Evolutionary conservation across 2,888 invertebrate species (phyloP), one percentile per base, ranked within the genome.

Genomic region (Nemotelus pantherinus): DNA sequence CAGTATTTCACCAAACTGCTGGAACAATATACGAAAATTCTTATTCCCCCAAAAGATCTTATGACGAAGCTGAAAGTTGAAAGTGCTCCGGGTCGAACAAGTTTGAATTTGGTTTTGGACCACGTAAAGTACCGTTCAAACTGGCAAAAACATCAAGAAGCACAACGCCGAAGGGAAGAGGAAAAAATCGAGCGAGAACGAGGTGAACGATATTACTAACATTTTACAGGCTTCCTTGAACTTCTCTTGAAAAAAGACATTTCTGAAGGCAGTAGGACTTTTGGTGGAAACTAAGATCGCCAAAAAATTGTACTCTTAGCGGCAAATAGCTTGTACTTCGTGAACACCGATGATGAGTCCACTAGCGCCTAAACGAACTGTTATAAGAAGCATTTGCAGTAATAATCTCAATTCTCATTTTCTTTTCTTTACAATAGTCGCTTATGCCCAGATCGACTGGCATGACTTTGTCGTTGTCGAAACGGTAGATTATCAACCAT

Each of bases 401-500:
- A 25, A 25, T 25, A 25, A 25, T 25, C 25, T 25, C 1, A 43
- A 9, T 9, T 50, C 50, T 50, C 25, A 58, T 58, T 58, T n/a
- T n/a, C 25, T 6, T 9, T 39, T 39, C 39, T 2, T 43, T 3
- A 9, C 85, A 86, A 77, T 79, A 90, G 92, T 95, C 47, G 95
- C 95, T 0, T 99, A 99, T 86, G 98, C 98, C 0, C 97, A 97
- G 84, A 98, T 99, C 80, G 99, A 99, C 86, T 99, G 99, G 99
- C 99, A 99, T 86, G 99, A 99, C 87, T 99, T 99, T 87, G 99
- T 99, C 1, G 99, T 99, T 0, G 99, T 99, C 0, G 99, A 99
- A 88, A 99, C 99, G 0, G 99, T 99, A 0, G 99, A 99, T 87
- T 99, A 99, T 86, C 97, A 98, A 82, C 95, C 96, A 0, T 96